Evolutionary conservation across 2,797 vertebrate genomes (phyloP).

Genomic region (Neopelma chrysocephalum): DNA sequence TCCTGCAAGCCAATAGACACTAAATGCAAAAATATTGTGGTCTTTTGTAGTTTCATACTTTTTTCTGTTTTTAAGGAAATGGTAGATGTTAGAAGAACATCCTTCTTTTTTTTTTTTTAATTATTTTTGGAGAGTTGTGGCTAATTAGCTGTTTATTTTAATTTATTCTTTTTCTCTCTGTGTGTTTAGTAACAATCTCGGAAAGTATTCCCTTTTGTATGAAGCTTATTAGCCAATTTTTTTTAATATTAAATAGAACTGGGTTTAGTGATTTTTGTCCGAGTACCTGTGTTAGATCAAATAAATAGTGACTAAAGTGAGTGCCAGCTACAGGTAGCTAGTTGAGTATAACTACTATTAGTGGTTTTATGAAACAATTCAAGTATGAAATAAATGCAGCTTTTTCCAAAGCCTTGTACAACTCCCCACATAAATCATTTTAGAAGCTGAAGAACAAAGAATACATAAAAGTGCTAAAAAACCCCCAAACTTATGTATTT

Average conservation of each 20-base stretch:
- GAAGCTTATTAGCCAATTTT: not conserved
- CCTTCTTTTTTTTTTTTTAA: fast-evolving
- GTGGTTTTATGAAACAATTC: not conserved
- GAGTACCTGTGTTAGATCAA: not conserved
- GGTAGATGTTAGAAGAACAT: not conserved
- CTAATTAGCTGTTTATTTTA: not conserved
- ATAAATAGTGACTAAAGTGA: not conserved
- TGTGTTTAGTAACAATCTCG: not conserved
- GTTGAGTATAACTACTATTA: not conserved
- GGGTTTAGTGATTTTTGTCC: not conserved
- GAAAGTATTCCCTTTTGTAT: not conserved
- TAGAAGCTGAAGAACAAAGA: not conserved
- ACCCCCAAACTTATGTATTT: fast-evolving
- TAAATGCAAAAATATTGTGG: not conserved
- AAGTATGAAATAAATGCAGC: not conserved
- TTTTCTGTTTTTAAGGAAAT: not conserved
- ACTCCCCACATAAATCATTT: not conserved
- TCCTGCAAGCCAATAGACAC: not conserved
- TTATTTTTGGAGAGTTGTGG: not conserved
- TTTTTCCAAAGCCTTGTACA: not conserved
- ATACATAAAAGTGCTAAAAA: not conserved
- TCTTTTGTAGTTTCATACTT: not conserved
- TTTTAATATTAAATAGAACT: not conserved
- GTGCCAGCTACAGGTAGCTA: not conserved
- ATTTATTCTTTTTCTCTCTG: not conserved